phyloP scores from a whole-genome alignment of 2,888 invertebrate genomes.

The Sphaerophoria rueppellii region DNA sequence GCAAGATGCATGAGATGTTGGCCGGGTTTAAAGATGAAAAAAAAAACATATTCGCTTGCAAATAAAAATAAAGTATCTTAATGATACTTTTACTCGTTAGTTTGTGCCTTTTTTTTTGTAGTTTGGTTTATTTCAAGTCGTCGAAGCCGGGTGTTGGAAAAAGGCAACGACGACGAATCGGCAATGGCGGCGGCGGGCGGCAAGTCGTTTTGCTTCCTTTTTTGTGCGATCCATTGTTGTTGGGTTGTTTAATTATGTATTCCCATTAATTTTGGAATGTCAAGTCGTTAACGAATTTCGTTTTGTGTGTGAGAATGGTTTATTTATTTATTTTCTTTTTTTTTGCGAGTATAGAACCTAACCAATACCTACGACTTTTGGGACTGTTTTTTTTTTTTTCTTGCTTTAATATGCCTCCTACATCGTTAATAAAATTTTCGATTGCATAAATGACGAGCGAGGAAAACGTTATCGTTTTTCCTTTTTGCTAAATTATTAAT shows the following conservation, averaged over 20 bases:
- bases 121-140: slow-evolving; percentile 17
- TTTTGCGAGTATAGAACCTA: slow-evolving; percentile 42
- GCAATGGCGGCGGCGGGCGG: slow-evolving; percentile 29
- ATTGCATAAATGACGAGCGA: slow-evolving; percentile 28
- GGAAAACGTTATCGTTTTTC: slow-evolving; percentile 41
- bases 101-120: slow-evolving; percentile 33
- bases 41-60: slow-evolving; percentile 54
- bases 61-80: slow-evolving; percentile 71
- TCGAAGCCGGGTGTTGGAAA: background rate
- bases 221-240: slow-evolving; percentile 72
- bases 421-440: slow-evolving; percentile 40
- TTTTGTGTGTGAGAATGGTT: slow-evolving; percentile 48
- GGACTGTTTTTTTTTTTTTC: background rate
- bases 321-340: slow-evolving; percentile 13
- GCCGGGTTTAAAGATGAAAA: slow-evolving; percentile 23
- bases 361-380: slow-evolving; percentile 17
- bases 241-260: slow-evolving; percentile 81
- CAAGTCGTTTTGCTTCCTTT: slow-evolving; percentile 60
- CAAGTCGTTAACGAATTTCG: slow-evolving; percentile 76
- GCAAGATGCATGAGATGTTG: slow-evolving; percentile 71
- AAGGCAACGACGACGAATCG: background rate
- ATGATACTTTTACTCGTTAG: slow-evolving; percentile 73
- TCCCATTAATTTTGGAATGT: slow-evolving; percentile 82
- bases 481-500: slow-evolving; percentile 31
- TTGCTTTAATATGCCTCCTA: background rate